Percentiles rank a stretch among this genome's conserved stretches.
phyloP scores from a whole-genome alignment of 2,113 vertebrate species.

The Miniopterus natalensis region DNA sequence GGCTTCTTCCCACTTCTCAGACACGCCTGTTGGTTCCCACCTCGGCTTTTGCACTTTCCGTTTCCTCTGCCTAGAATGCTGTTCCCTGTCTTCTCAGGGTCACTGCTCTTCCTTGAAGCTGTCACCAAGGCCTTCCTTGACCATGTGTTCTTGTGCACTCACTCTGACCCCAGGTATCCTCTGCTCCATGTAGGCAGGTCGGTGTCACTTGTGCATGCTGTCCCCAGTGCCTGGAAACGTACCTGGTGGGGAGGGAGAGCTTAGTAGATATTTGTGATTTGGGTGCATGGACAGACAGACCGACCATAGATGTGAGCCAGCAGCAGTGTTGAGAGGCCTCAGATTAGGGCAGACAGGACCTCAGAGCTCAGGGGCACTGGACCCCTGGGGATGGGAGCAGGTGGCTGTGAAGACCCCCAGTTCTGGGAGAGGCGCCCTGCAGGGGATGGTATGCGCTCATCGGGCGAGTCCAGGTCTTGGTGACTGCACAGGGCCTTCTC shows the following conservation, averaged over 20 bases:
- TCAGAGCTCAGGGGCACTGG: background rate
- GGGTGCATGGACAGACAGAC: background rate
- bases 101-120: rapidly evolving
- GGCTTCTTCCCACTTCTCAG: background rate
- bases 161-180: background rate
- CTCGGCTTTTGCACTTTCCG: rapidly evolving
- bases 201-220: background rate
- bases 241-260: background rate
- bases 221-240: rapidly evolving
- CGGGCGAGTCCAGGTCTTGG: background rate
- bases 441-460: rapidly evolving
- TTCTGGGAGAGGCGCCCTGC: background rate
- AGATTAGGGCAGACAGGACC: background rate
- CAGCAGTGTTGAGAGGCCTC: background rate
- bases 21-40: rapidly evolving
- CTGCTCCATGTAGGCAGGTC: rapidly evolving
- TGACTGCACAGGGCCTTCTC: background rate
- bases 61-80: background rate
- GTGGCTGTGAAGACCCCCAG: background rate
- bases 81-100: background rate
- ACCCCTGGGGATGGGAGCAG: rapidly evolving
- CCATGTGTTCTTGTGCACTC: background rate
- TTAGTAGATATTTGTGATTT: background rate
- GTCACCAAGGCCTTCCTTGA: background rate
- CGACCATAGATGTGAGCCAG: background rate